These are phyloP conservation scores for Vulpes vulpes DNA, from an alignment of 2,113 vertebrate genomes.

Conservation along the genomic window DNA sequence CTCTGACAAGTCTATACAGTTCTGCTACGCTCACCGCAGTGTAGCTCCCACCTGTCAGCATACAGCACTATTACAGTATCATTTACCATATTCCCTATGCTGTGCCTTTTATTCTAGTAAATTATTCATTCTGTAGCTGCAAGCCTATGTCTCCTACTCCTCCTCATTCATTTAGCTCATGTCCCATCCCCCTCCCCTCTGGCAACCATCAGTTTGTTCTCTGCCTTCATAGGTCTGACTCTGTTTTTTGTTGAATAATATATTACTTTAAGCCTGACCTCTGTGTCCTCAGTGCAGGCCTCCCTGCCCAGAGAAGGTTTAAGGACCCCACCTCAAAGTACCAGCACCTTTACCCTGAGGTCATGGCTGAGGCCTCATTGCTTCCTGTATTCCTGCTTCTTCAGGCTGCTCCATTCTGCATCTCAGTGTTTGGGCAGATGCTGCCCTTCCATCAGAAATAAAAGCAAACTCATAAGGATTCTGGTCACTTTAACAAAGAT, in stretches of 20 bases:
- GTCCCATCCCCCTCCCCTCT: neutral
- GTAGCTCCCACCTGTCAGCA: neutral
- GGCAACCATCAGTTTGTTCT: neutral
- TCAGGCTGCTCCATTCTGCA: neutral
- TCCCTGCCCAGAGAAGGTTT: neutral
- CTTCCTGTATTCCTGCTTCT: neutral
- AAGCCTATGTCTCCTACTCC: neutral
- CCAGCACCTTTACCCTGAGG: neutral
- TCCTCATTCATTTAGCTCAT: neutral
- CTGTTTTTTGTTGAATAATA: neutral
- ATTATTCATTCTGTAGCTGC: neutral
- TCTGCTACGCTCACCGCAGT: neutral
- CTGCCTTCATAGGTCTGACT: neutral
- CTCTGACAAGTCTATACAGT: neutral
- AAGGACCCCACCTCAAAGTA: neutral
- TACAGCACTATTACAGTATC: neutral
- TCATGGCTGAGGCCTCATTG: fast-evolving
- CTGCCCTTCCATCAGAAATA: neutral
- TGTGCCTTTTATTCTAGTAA: neutral
- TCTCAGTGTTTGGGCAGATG: fast-evolving
- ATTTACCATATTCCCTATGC: neutral
- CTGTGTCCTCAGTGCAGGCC: neutral
- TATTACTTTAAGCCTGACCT: neutral
- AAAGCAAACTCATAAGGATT: neutral
- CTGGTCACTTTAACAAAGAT: neutral